Evolutionary conservation across 2,888 invertebrate genomes (phyloP).

Genomic region (Spatulosminthurus flaviceps): DNA sequence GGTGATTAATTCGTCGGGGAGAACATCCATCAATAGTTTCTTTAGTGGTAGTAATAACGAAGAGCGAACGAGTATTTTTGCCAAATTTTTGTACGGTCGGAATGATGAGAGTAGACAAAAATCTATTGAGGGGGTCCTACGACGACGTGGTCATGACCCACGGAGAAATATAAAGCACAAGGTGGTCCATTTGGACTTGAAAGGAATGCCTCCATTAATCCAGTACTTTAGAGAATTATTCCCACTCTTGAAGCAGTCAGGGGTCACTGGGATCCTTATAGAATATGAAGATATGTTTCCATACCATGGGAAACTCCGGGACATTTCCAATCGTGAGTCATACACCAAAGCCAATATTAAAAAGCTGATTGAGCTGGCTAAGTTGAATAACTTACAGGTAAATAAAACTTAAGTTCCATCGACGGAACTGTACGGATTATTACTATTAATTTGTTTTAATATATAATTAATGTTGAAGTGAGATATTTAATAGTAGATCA

Average conservation of each 20-base stretch:
- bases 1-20: background rate
- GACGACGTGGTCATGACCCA: slow-evolving; percentile 26
- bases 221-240: slow-evolving; percentile 73
- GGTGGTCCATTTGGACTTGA: slow-evolving; percentile 84
- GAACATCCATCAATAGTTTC: background rate
- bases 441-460: too few relatives aligned
- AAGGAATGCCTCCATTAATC: slow-evolving; percentile 82
- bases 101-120: slow-evolving; percentile 23
- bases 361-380: slow-evolving; percentile 71
- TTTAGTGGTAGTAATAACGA: background rate
- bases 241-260: slow-evolving; percentile 71
- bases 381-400: slow-evolving; percentile 72
- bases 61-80: slow-evolving; percentile 2
- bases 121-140: slow-evolving; percentile 20
- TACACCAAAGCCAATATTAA: slow-evolving; percentile 72
- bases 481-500: background rate
- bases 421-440: too few relatives aligned
- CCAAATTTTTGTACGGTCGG: slow-evolving; percentile 12
- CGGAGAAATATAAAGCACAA: slow-evolving; percentile 67
- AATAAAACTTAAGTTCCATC: too few relatives aligned
- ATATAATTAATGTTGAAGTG: too few relatives aligned
- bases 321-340: slow-evolving; percentile 73
- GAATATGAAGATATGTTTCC: slow-evolving; percentile 93
- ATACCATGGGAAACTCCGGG: slow-evolving; percentile 72
- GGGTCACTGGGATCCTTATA: slow-evolving; percentile 81